A percentile compares a stretch with the other conserved stretches of the same genome.
Evolutionary conservation across 1,140 invertebrate genomes (phyloP).

Genomic region (Anadara kagoshimensis): DNA sequence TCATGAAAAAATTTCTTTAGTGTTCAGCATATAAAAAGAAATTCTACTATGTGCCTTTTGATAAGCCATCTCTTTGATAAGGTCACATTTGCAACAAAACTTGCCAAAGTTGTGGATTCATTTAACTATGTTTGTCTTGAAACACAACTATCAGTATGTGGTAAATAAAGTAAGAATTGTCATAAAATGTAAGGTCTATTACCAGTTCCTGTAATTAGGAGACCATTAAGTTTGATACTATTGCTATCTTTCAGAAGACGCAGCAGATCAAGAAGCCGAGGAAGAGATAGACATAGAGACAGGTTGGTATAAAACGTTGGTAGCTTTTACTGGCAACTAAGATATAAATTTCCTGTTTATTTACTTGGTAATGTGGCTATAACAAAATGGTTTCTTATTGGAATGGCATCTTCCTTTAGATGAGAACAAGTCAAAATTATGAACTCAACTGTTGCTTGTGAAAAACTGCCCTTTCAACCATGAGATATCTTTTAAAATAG

Average conservation of each 20-base stretch:
- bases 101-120: no score
- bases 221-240: background rate
- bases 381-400: conserved; percentile 1
- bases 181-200: background rate
- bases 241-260: background rate
- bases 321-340: background rate
- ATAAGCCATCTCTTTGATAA: background rate
- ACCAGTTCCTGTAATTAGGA: background rate
- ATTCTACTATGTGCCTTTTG: no score
- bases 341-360: background rate
- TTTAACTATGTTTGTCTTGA: no score
- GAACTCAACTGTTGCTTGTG: no score
- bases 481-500: no score
- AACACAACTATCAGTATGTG: no score
- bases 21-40: no score
- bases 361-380: background rate
- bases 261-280: background rate
- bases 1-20: no score
- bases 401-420: background rate
- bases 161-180: background rate
- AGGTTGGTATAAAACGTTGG: conserved; percentile 5
- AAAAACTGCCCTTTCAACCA: no score
- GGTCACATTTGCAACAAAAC: no score
- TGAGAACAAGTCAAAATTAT: no score
- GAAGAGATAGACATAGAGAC: conserved; percentile 27